Evolutionary conservation across 1,140 invertebrate species (phyloP), one percentile per base, ranked within the genome.

Genomic region (Heliconius hermathena): DNA sequence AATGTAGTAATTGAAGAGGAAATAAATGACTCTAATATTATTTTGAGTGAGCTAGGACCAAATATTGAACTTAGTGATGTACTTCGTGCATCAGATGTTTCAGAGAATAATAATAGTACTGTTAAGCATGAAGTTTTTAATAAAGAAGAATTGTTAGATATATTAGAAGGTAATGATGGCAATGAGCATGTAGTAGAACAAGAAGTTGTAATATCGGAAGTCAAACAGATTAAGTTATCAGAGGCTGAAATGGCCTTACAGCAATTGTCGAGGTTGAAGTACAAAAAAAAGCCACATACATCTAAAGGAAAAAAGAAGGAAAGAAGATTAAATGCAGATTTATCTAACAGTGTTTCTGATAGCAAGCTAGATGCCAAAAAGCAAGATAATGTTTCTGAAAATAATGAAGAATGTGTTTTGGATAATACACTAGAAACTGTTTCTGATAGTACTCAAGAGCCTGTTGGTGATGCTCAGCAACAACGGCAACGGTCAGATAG

Each of bases 91-190:
- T 90, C 90, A 46, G 88, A 90, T 86, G 76, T 85, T 33, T 78
- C 86, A 74, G 91, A 93, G 80, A 94, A 93, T 66, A 92, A 94
- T 78, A 93, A 92, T 81, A 84, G 86, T 80, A 71, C 85, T 73
- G 60, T 77, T 9, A 87, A 86, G 74, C 87, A 93, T 82, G 92
- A 93, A 83, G 88, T 94, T 26, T 92, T 94, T 83, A 94, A 94
- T 85, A 94, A 94, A 81, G 91, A 94, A 76, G 92, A 94, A 74
- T 74, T 94, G 38, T 74, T 94, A 41, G 91, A 93, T 84, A 94
- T 94, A 76, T 86, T 94, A 80, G 87, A 94, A 88, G 93, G 93
- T 16, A 94, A 94, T 87, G 88, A 93, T 88, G 87, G 87, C 60
- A 26, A 26, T 66, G 54, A 22, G 76, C 71, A 85, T 46, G n/a